Evolutionary conservation across 2,888 invertebrate genomes (phyloP), one percentile per base, ranked within the genome.

Genomic region (Alcis repandata): DNA sequence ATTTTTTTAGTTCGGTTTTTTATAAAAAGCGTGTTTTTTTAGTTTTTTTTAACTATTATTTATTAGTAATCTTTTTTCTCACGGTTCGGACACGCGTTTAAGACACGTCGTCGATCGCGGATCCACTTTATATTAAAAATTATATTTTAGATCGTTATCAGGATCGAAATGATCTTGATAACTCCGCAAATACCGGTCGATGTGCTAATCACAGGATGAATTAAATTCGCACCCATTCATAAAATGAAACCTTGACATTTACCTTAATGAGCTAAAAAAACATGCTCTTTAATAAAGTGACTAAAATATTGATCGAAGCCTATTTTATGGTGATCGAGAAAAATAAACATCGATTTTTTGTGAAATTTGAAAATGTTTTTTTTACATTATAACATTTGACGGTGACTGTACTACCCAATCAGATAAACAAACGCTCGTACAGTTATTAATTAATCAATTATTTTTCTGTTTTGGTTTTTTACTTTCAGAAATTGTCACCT

Each of bases 171-270:
- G 33, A 52, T 52, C 38, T 20, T 52, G 52, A 20, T 38, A 36
- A 13, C 51, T 38, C 38, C 52, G 13, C 38, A 0, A 38, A 22
- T n/a, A 53, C 27, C n/a, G 8, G 17, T 51, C 10, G 19, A 27
- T 40, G 20, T 53, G 13, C 41, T 41, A 15, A 41, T 22, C 4
- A 40, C 53, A 41, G 53, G 40, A 53, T 53, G 15, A 53, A 53
- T 20, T 13, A 52, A 52, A 27, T 9, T 40, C 3, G 15, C 20
- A n/a, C 22, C 27, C 53, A 53, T 53, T 53, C 53, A 53, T 53
- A 53, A 53, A 6, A 15, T 20, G n/a, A 13, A 22, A 15, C 53
- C 27, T 53, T 53, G 40, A 15, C 40, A 27, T 53, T 53, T 22
- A 27, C 27, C 13, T 49, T 17, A 49, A 17, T 27, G 22, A 46